These are phyloP conservation scores for Tamandua tetradactyla DNA, from an alignment of 2,797 vertebrate genomes.

Conservation along the genomic window DNA sequence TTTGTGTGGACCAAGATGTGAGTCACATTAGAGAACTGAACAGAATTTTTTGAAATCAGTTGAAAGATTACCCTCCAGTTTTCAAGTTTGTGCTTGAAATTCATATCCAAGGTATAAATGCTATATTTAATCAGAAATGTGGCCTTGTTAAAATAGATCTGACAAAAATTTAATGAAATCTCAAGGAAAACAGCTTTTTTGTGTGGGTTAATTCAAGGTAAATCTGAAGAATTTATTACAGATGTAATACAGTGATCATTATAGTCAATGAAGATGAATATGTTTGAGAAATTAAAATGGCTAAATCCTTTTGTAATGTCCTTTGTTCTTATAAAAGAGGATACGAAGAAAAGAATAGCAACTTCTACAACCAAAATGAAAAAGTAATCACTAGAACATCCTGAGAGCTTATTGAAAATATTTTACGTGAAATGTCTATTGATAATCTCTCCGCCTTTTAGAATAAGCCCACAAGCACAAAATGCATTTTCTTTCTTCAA, in stretches of 20 bases:
- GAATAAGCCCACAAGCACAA: not conserved
- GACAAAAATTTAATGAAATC: not conserved
- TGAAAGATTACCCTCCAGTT: not conserved
- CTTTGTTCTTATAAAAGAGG: not conserved
- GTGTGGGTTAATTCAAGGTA: not conserved
- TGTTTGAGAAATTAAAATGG: slow-evolving; percentile 6
- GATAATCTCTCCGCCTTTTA: not conserved
- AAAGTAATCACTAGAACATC: not conserved
- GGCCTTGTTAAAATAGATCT: not conserved
- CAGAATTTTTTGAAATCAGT: not conserved
- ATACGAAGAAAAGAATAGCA: not conserved
- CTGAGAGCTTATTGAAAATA: not conserved
- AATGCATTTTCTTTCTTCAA: not conserved
- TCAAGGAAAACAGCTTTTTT: not conserved
- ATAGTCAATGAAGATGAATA: not conserved
- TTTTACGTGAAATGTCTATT: not conserved
- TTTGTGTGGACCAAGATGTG: not conserved
- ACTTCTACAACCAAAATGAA: not conserved
- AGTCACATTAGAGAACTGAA: not conserved
- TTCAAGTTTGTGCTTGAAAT: not conserved
- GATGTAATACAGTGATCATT: not conserved
- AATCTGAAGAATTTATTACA: no score
- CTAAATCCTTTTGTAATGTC: not conserved
- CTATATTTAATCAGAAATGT: not conserved
- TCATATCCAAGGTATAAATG: not conserved